Base-by-base conservation (phyloP, 2,888 invertebrate species). In the Agapostemon virescens region DNA sequence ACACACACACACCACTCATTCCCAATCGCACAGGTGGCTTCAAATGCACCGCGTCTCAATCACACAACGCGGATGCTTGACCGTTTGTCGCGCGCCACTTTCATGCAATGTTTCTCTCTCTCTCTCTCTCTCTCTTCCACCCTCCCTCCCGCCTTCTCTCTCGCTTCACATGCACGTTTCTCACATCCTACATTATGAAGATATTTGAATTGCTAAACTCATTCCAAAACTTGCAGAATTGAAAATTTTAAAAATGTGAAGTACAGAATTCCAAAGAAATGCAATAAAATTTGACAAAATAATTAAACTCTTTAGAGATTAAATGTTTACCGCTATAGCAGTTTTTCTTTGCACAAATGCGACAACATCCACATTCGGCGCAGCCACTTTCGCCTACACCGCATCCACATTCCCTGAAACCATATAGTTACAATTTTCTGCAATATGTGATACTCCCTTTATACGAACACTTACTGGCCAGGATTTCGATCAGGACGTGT, bases 311-410 rank as follows among this genome's bases (percentile, higher is more conserved):
- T 55, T 26, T 73, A 36, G n/a, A 17, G 0, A 64, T 33, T n/a
- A 20, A 58, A 55, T 40, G 20, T 58, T 81, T 89, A 73, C 90
- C 91, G 83, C 93, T 95, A 87, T 94, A 95, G 61, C 94, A 94
- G 81, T 94, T 94, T 93, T 95, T 95, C 86, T 95, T 94, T 3
- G 97, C 98, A 92, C 99, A 99, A 2, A 96, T 95, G 61, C 97
- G 95, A 91, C 99, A 99, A 49, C 97, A 95, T 3, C 99, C 98
- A 93, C 99, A 99, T 83, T 96, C 96, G 1, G 96, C 95, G 91
- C 98, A 99, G 0, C 98, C 98, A 73, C 98, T 97, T 92, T 98
- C 98, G 0, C 98, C 99, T 91, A 97, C 97, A 3, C 98, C 98
- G 93, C 98, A 99, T 0, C 98, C 98, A 93, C 98, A 99, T 89